Conservation (phyloP, 2,888 invertebrate species). For the Caenorhabditis plicata region DNA sequence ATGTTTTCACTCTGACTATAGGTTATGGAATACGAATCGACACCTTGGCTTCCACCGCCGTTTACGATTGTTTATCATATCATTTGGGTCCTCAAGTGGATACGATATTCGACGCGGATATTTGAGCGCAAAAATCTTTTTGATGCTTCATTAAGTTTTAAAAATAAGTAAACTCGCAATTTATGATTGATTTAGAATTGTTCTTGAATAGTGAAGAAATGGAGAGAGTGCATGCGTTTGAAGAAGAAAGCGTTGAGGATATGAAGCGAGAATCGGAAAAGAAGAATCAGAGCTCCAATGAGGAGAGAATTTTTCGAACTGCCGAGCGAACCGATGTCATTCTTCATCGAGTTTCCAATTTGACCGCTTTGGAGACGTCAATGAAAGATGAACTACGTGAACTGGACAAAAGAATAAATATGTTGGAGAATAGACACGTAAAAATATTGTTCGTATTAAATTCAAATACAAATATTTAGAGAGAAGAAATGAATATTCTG, state of each 20-base stretch:
- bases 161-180: slow-evolving; percentile 91
- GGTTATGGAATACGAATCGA: slow-evolving; percentile 96
- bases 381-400: slow-evolving; percentile 45
- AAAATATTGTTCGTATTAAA: too few relatives aligned
- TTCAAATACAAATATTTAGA: slow-evolving; percentile 19
- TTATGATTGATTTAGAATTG: slow-evolving; percentile 84
- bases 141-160: slow-evolving; percentile 55
- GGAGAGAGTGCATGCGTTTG: slow-evolving; percentile 91
- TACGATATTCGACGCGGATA: slow-evolving; percentile 24
- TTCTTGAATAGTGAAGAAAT: slow-evolving; percentile 90
- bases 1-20: too few relatives aligned
- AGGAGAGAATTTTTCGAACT: slow-evolving; percentile 67
- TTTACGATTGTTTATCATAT: slow-evolving; percentile 58
- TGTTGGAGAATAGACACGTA: slow-evolving; percentile 47
- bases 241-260: slow-evolving; percentile 96
- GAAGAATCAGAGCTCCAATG: slow-evolving; percentile 65
- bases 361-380: slow-evolving; percentile 54
- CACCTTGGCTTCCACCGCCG: slow-evolving; percentile 88
- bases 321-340: slow-evolving; percentile 68
- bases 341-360: slow-evolving; percentile 65
- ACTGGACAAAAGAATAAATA: slow-evolving; percentile 46
- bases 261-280: slow-evolving; percentile 82
- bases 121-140: slow-evolving; percentile 38
- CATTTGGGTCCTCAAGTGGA: slow-evolving; percentile 30
- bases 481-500: slow-evolving; percentile 45